Percentiles rank a stretch among this genome's conserved stretches.
Evolutionary conservation across 2,888 invertebrate species (phyloP).

Genomic region (Leucophenga montana): DNA sequence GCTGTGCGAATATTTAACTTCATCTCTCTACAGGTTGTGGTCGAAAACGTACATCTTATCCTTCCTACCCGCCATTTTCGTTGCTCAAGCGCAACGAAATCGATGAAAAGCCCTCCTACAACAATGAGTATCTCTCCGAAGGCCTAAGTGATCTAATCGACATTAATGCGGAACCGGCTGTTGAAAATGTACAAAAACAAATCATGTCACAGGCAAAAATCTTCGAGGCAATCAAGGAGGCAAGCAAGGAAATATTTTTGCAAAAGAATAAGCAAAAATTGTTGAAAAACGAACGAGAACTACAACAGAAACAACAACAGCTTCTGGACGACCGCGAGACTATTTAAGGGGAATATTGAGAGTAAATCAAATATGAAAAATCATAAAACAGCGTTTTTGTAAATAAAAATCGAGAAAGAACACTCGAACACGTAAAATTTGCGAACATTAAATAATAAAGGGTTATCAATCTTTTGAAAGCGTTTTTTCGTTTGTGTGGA

Average conservation of each 20-base stretch:
- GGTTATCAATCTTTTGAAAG: conserved; percentile 38
- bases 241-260: conserved; percentile 80
- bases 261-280: conserved; percentile 74
- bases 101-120: conserved; percentile 74
- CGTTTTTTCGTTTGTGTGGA: too few relatives aligned
- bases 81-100: conserved; percentile 64
- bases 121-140: conserved; percentile 76
- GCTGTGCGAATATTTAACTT: background rate
- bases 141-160: conserved; percentile 80
- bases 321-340: conserved; percentile 46
- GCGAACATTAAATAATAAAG: conserved; percentile 49
- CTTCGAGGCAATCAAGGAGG: conserved; percentile 87
- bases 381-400: conserved; percentile 35
- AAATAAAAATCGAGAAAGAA: conserved; percentile 15
- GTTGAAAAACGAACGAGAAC: conserved; percentile 51
- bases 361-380: conserved; percentile 25
- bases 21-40: conserved; percentile 79
- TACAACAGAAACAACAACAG: conserved; percentile 29
- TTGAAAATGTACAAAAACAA: conserved; percentile 83
- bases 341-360: conserved; percentile 43
- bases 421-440: conserved; percentile 36
- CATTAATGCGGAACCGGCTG: conserved; percentile 80
- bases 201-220: conserved; percentile 82
- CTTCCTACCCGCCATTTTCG: conserved; percentile 64
- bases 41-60: conserved; percentile 77